Evolutionary conservation across 2,113 vertebrate species (phyloP), one percentile per base, ranked within the genome.

Genomic region (Daubentonia madagascariensis): DNA sequence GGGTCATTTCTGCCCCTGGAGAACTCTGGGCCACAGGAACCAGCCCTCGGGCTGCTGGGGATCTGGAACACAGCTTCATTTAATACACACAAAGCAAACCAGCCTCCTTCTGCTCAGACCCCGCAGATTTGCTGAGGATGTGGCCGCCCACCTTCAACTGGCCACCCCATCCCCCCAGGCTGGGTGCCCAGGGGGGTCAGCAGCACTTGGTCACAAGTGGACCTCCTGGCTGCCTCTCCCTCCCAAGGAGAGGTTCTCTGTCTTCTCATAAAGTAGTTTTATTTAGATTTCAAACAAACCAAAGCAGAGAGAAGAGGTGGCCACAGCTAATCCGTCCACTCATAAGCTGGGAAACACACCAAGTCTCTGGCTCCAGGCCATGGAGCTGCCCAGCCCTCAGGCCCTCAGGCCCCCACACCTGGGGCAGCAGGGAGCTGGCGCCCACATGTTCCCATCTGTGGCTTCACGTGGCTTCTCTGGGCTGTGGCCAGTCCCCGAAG

Each of bases 261-360:
- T 61, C 92, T 76, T 97, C 96, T 98, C 97, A 84, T 86, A 84
- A 97, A 98, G 97, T 96, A 85, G 80, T 98, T 98, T 99, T 99
- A 99, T 99, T 99, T 98, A 98, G 98, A 98, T 91, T 98, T 85
- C 61, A 98, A 98, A 98, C 96, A 97, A 96, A 91, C 81, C 76
- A 54, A 84, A 89, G 94, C 95, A 8, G 97, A 98, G 95, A 98
- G 97, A 97, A 97, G 97, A 96, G 96, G 97, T 43, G 89, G 92
- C 81, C 85, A 57, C 40, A 70, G 89, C 37, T 54, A 86, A 48
- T 78, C 18, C 0, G 3, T 93, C 96, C 87, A 70, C 80, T n/a
- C 37, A 9, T 2, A 25, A 63, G 20, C 84, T 10, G 68, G 94
- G 89, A 83, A n/a, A 28, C 22, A 81, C n/a, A 23, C 28, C 13